Evolutionary conservation across 2,888 invertebrate species (phyloP).

Genomic region (Myopa testacea): DNA sequence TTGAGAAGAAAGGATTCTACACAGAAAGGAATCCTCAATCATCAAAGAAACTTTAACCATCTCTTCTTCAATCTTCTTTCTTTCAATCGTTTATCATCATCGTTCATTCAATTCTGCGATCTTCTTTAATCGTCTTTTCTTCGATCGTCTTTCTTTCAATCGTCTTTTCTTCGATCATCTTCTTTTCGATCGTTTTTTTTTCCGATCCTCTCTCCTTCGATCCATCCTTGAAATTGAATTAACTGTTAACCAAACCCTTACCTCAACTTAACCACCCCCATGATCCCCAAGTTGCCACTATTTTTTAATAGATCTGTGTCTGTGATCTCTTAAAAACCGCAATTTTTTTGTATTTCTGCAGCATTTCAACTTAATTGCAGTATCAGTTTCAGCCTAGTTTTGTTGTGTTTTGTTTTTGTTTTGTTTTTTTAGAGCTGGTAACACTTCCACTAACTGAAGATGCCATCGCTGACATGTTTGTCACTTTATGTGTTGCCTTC

Average conservation of each 20-base stretch:
- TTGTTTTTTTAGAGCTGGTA: no score
- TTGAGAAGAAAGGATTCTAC: not conserved
- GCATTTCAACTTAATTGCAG: slow-evolving; percentile 17
- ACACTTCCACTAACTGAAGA: not conserved
- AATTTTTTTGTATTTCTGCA: slow-evolving; percentile 9
- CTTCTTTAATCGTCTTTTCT: not conserved
- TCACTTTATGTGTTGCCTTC: slow-evolving; percentile 20
- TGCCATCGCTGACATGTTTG: slow-evolving; percentile 9
- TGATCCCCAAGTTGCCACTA: no score
- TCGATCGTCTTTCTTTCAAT: not conserved
- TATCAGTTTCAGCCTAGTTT: slow-evolving; percentile 11
- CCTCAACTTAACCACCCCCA: not conserved
- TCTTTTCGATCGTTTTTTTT: not conserved
- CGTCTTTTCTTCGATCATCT: not conserved
- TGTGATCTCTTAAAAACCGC: slow-evolving; percentile 7
- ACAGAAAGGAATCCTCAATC: not conserved
- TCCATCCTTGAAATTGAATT: not conserved
- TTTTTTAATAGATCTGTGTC: not conserved
- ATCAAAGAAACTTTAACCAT: not conserved
- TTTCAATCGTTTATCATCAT: not conserved
- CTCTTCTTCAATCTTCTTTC: not conserved
- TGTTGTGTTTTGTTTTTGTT: not conserved
- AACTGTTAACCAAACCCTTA: no score
- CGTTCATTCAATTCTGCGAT: no score
- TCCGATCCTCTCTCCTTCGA: no score